These are phyloP conservation scores for Drosophila macrothrix DNA, from an alignment of 2,888 invertebrate genomes.

Conservation along the genomic window DNA sequence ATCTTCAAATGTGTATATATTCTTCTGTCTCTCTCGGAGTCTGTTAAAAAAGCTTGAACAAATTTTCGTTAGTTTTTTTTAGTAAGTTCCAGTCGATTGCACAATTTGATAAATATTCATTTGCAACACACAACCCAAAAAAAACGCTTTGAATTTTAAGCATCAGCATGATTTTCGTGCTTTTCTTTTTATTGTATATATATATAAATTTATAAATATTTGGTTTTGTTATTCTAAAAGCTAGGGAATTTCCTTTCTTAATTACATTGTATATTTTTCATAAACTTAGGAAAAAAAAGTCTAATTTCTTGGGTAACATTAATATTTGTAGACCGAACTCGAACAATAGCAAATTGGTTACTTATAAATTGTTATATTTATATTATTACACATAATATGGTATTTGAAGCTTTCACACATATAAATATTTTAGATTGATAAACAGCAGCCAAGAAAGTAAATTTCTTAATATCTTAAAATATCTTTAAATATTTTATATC, in stretches of 20 bases:
- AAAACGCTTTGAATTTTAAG: background rate
- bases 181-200: background rate
- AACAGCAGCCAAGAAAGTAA: background rate
- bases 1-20: background rate
- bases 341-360: background rate
- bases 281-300: too few species aligned
- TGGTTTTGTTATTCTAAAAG: background rate
- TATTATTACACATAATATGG: too few species aligned
- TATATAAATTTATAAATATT: background rate
- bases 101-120: background rate
- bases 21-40: background rate
- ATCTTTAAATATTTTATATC: background rate
- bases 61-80: background rate
- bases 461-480: too few species aligned
- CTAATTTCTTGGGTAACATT: too few species aligned
- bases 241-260: background rate
- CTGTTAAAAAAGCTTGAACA: background rate
- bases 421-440: background rate
- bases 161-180: background rate
- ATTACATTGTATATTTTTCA: too few species aligned
- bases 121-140: background rate
- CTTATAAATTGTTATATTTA: background rate
- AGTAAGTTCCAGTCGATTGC: background rate
- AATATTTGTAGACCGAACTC: background rate
- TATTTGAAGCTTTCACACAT: background rate